Evolutionary conservation across 2,113 vertebrate species (phyloP), one percentile per base, ranked within the genome.

Genomic region (Recurvirostra avosetta): DNA sequence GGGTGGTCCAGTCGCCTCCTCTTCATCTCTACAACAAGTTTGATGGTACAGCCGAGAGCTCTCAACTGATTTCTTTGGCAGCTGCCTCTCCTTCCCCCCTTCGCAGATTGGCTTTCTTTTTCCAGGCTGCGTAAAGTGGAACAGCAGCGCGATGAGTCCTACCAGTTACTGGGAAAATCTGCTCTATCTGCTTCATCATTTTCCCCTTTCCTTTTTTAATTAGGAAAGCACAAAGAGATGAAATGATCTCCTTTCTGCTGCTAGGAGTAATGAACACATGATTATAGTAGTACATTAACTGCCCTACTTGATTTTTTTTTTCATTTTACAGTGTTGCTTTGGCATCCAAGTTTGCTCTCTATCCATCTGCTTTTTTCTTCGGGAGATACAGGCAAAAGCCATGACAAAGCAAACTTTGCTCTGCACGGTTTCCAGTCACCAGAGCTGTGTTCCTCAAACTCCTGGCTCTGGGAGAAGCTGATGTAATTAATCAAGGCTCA

Each of bases 1-100:
- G 96, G 95, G 82, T 95, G 96, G 63, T 76, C 96, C 82, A 5
- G 79, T 67, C 86, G 67, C 92, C 94, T 88, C 92, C 93, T 94
- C 95, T 80, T 61, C 94, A 76, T 82, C 94, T 90, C 94, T 15
- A 32, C 90, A 22, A 18, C 53, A 3, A 58, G 95, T 38, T 38
- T 50, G 93, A 80, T 78, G 86, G 50, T 59, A 34, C 80, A 93
- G 92, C 68, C 58, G 30, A 49, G 91, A 53, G 94, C 82, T 92
- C 95, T 72, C 49, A 1, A 6, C 76, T 20, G 75, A 49, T 93
- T 53, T 1, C 91, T 40, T 5, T 47, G 63, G 94, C 94, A 86
- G 82, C 91, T 94, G 91, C 86, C 59, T 70, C 68, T 82, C 86
- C 92, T 76, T 49, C 19, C 72, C 47, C 67, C 25, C 58, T 2